A percentile compares a stretch with the other conserved stretches of the same genome.
Evolutionary conservation across 35 echinoderm and acorn worm genomes (phyloP).

Genomic region (Antedon bifida): DNA sequence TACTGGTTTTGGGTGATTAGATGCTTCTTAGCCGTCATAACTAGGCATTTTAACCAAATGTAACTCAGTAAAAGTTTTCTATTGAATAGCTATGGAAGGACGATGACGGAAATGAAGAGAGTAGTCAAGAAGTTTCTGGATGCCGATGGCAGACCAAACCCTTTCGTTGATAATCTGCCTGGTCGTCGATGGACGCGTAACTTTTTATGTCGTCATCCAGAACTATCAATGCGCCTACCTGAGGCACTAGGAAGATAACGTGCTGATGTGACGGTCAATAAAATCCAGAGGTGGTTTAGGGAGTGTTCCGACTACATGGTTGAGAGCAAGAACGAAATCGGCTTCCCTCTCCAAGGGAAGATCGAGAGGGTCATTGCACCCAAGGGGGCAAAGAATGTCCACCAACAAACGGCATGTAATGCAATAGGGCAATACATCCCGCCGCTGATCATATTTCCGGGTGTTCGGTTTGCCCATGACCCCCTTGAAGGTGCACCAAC

Average conservation of each 20-base stretch:
- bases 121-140: not conserved
- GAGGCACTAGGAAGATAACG: slow-evolving; percentile 2
- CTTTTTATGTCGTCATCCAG: not conserved
- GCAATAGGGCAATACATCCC: slow-evolving; percentile 26
- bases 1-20: too few relatives aligned
- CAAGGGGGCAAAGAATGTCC: too few relatives aligned
- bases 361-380: too few relatives aligned
- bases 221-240: not conserved
- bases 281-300: slow-evolving; percentile 14
- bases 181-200: not conserved
- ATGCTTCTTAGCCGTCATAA: too few relatives aligned
- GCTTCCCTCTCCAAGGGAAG: too few relatives aligned
- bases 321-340: too few relatives aligned
- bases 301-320: slow-evolving; percentile 12
- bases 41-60: too few relatives aligned
- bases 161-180: not conserved
- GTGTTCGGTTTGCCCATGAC: too few relatives aligned
- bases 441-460: slow-evolving; percentile 23
- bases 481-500: too few relatives aligned
- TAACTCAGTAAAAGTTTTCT: too few relatives aligned
- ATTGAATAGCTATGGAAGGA: slow-evolving; percentile 17
- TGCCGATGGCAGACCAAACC: not conserved
- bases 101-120: not conserved
- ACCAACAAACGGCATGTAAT: slow-evolving; percentile 7
- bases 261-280: not conserved